Conservation (phyloP, 2,888 invertebrate genomes). For the Protodeltote pygarga region DNA sequence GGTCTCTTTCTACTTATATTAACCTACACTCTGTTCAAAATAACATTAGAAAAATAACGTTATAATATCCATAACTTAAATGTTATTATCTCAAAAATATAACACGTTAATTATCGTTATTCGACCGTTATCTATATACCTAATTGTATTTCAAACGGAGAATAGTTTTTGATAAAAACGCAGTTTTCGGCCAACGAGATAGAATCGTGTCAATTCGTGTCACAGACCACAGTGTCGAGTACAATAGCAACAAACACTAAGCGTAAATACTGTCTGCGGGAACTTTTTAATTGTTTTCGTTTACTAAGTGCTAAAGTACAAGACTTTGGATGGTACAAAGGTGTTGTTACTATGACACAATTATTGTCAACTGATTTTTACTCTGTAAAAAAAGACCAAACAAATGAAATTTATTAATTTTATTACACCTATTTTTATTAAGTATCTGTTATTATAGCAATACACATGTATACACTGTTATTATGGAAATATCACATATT, state of each 20-base stretch:
- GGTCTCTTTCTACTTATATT: too few species aligned
- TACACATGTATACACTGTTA: too few species aligned
- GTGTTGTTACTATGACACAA: neutral
- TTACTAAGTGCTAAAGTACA: conserved; percentile 5
- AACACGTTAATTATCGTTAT: too few species aligned
- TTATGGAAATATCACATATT: too few species aligned
- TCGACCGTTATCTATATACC: neutral
- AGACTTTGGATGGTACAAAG: conserved; percentile 13
- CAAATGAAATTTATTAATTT: too few species aligned
- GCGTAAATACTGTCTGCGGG: conserved; percentile 21
- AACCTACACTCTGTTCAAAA: too few species aligned
- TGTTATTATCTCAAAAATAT: too few species aligned
- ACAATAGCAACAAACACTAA: conserved; percentile 51
- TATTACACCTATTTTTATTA: too few species aligned
- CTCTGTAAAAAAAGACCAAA: neutral
- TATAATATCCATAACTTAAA: too few species aligned
- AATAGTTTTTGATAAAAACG: conserved; percentile 59
- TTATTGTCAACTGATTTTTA: neutral
- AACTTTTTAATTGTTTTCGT: conserved; percentile 14
- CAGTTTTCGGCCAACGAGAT: conserved; percentile 69
- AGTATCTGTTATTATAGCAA: too few species aligned
- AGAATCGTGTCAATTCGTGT: conserved; percentile 66
- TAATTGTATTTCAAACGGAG: conserved; percentile 36
- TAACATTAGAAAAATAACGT: too few species aligned
- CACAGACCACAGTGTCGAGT: conserved; percentile 66